Base-by-base conservation (phyloP, 2,797 vertebrate genomes). In the Bradypodion ventrale region DNA sequence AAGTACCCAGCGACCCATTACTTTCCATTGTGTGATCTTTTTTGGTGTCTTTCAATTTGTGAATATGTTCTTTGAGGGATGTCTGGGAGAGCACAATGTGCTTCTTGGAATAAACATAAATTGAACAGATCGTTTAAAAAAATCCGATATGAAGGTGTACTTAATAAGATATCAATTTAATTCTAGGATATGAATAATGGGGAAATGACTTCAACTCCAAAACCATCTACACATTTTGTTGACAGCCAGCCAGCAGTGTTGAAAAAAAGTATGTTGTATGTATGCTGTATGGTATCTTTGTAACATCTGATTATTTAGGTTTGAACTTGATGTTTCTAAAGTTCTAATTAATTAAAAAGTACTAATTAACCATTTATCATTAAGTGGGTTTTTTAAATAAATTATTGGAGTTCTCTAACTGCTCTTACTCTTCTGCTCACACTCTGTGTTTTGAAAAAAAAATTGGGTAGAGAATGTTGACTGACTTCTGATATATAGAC, bases 211-310 rank as follows among this genome's bases (percentile, higher is more conserved):
- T 92, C 95, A 0, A 93, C 95, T 91, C 91, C 95, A 87, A 98
- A 97, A 87, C 95, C 96, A 86, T 86, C 96, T 52, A 91, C 95
- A 37, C 94, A 94, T 88, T 95, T 97, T 93, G 89, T 95, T 88
- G 95, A 97, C 80, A 96, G 94, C 93, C 96, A 97, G 10, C 87
- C 94, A 80, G 92, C 92, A 29, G 91, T 94, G 73, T 85, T 97
- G 83, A 97, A 96, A 93, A 98, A 97, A 97, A 96, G 98, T 99
- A 95, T 91, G 96, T 94, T 87, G 0, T 88, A n/a, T 87, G 0
- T 88, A n/a, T n/a, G n/a, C n/a, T n/a, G n/a, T n/a, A 44, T 88
- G 76, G 78, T 84, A 70, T 63, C 32, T 77, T 90, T 76, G 87
- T n/a, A 78, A 72, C 80, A 72, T 81, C 83, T 90, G 2, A 70